phyloP scores from a whole-genome alignment of 2,888 invertebrate genomes.

The Augiades crinisus region DNA sequence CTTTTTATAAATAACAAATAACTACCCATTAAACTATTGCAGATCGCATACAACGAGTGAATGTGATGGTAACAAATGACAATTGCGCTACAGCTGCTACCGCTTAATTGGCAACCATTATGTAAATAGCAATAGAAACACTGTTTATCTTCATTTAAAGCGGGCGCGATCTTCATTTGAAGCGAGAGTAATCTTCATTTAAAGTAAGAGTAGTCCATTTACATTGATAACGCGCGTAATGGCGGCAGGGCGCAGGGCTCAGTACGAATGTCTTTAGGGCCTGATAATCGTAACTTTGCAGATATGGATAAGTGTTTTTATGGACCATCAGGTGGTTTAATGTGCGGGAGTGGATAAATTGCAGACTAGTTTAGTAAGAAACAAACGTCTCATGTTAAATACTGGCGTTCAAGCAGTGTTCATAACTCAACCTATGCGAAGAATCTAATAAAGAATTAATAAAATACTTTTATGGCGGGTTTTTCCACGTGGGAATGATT shows the following conservation, averaged over 20 bases:
- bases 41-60: conserved; percentile 11
- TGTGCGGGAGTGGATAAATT: too few species aligned
- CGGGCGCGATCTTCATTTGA: conserved; percentile 33
- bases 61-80: conserved; percentile 36
- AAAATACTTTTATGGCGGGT: too few species aligned
- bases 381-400: too few species aligned
- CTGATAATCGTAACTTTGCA: conserved; percentile 11
- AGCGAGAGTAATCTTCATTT: conserved; percentile 24
- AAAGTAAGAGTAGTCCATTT: conserved; percentile 21
- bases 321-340: too few species aligned
- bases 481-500: too few species aligned
- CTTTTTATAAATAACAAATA: conserved; percentile 1
- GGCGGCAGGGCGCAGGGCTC: conserved; percentile 8
- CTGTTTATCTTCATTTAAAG: conserved; percentile 38
- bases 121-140: conserved; percentile 38
- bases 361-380: too few species aligned
- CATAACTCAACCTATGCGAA: too few species aligned
- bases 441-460: too few species aligned
- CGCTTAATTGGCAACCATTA: conserved; percentile 54
- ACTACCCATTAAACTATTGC: background rate
- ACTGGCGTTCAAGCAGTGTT: too few species aligned
- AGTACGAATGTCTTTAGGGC: conserved; percentile 6
- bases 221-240: conserved; percentile 25
- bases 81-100: conserved; percentile 40
- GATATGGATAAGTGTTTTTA: conserved; percentile 19